Base-by-base conservation (phyloP, 1,140 invertebrate genomes). In the Diorhabda sublineata region DNA sequence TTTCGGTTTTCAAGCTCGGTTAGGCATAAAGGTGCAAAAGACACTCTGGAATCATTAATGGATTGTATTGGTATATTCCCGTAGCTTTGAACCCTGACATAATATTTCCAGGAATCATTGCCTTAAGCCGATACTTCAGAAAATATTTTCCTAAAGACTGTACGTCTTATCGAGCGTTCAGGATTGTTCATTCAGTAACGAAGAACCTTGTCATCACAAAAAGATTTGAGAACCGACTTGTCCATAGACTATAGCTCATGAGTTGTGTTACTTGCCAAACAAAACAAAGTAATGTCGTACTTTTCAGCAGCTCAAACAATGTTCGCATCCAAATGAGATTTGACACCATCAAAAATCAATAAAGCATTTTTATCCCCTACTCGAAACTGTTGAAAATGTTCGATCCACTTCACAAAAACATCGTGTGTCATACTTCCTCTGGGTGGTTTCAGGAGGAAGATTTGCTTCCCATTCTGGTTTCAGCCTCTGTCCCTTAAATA, bases 401-500 rank as follows among this genome's bases (percentile, higher is more conserved):
- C 59, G 3, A 82, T 66, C 70, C 77, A 81, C 5, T 76, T 72
- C 45, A 75, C 64, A 70, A 82, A 82, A 58, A 77, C 62, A 56
- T 71, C 67, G 47, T 71, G 68, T 45, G 76, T 73, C 76, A 79
- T 81, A 59, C 68, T 58, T 7, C 76, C 73, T 5, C 67, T 5
- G n/a, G n/a, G n/a, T n/a, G n/a, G n/a, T 66, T 68, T 79, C 78
- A 58, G 73, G 52, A 26, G 26, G 26, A 26, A 26, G n/a, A n/a
- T n/a, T n/a, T n/a, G n/a, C n/a, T n/a, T n/a, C n/a, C n/a, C 56
- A 79, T 64, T 75, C 75, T 64, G 74, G 69, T 65, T 78, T 79
- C 42, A 73, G 52, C 60, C 79, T 71, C 68, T 74, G 73, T 0
- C 76, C 79, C 69, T 80, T 81, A 67, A 82, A 84, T 44, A 82